Evolutionary conservation across 2,113 vertebrate genomes (phyloP).

Genomic region (Pan troglodytes): DNA sequence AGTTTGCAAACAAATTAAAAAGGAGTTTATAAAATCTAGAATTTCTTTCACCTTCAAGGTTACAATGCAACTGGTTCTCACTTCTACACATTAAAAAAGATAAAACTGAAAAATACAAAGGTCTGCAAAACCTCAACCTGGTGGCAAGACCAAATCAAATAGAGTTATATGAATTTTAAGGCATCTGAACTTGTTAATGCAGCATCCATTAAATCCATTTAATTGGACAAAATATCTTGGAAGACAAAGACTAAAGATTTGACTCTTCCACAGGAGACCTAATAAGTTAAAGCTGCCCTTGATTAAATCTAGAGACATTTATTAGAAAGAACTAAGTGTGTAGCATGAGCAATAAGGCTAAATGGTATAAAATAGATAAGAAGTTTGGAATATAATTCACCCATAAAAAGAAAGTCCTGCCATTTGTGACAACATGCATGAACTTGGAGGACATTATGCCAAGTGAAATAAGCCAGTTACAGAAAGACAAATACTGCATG

Average conservation of each 20-base stretch:
- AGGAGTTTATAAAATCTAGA: background rate
- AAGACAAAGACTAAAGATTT: background rate
- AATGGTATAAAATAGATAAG: background rate
- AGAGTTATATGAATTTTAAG: background rate
- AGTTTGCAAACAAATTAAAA: background rate
- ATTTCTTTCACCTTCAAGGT: background rate
- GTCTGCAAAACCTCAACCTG: background rate
- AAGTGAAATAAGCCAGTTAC: background rate
- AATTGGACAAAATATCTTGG: constrained; percentile 5
- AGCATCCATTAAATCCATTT: background rate
- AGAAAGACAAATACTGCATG: background rate
- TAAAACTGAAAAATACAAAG: background rate
- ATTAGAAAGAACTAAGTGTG: background rate
- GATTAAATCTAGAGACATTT: constrained; percentile 8
- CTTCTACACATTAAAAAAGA: background rate
- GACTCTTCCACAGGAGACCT: background rate
- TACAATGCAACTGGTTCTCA: background rate
- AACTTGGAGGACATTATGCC: background rate
- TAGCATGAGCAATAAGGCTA: background rate
- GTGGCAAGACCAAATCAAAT: background rate
- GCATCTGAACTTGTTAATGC: background rate
- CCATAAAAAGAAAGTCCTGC: background rate
- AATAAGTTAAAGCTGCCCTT: background rate
- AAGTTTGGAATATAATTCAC: background rate
- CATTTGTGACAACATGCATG: background rate